Conservation (phyloP, 2,797 vertebrate genomes). For the Diglossa cyanea region DNA sequence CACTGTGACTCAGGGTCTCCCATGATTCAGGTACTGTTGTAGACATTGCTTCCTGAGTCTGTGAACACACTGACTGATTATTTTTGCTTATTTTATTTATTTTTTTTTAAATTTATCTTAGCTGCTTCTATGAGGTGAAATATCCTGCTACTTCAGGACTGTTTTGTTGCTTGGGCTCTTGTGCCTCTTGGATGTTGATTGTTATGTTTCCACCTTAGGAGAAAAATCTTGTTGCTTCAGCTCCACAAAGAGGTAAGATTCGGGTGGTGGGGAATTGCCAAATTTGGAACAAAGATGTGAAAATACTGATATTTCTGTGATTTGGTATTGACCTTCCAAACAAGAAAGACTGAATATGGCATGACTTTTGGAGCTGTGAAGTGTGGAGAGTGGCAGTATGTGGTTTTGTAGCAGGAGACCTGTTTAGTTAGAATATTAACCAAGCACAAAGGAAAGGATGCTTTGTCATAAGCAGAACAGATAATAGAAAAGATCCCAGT, state of each 20-base stretch:
- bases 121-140: not conserved
- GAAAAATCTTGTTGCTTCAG: not conserved
- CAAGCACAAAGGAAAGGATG: not conserved
- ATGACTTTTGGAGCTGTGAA: not conserved
- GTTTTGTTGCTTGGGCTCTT: not conserved
- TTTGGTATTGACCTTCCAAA: not conserved
- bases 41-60: not conserved
- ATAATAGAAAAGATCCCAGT: not conserved
- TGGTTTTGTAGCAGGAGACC: not conserved
- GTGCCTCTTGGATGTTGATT: not conserved
- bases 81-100: not conserved
- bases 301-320: not conserved
- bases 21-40: not conserved
- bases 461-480: not conserved
- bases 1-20: not conserved
- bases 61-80: rapidly evolving
- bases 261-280: not conserved
- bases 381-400: not conserved
- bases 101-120: not conserved
- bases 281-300: not conserved
- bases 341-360: not conserved
- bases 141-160: not conserved
- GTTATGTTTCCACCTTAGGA: not conserved
- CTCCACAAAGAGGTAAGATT: not conserved
- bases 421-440: not conserved